Conservation (phyloP, 2,113 vertebrate species). For the Passer montanus region DNA sequence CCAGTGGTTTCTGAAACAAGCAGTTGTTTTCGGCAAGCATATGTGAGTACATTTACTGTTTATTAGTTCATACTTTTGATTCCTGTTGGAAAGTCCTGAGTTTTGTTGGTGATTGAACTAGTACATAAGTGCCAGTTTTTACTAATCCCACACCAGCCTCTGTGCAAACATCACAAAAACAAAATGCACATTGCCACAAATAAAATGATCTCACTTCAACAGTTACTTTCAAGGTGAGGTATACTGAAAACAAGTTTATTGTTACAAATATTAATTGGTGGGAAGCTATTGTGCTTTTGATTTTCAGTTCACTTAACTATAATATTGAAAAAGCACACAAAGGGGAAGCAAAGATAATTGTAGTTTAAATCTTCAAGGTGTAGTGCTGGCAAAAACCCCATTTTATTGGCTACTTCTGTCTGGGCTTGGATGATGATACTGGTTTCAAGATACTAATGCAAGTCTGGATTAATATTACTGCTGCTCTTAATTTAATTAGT, state of each 20-base stretch:
- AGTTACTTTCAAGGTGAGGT: not conserved
- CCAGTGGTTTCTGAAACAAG: not conserved
- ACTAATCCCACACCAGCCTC: not conserved
- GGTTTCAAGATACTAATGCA: constrained; percentile 6
- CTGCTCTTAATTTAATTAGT: constrained; percentile 51
- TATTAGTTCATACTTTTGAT: not conserved
- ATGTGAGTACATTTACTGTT: not conserved
- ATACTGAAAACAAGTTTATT: not conserved
- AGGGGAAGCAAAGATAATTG: not conserved
- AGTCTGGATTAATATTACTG: constrained; percentile 27
- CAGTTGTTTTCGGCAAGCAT: not conserved
- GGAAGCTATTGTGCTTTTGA: not conserved
- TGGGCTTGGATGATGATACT: not conserved
- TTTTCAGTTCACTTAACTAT: not conserved
- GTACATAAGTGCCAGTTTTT: not conserved
- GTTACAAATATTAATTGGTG: not conserved
- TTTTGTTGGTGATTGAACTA: not conserved
- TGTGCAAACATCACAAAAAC: not conserved
- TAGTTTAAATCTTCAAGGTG: not conserved
- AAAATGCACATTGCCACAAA: not conserved
- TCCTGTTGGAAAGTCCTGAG: not conserved
- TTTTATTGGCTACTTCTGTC: not conserved
- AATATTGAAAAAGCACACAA: not conserved
- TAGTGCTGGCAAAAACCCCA: not conserved
- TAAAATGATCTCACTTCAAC: not conserved